Evolutionary conservation across 2,888 invertebrate genomes (phyloP).

Genomic region (Volucella zonaria): DNA sequence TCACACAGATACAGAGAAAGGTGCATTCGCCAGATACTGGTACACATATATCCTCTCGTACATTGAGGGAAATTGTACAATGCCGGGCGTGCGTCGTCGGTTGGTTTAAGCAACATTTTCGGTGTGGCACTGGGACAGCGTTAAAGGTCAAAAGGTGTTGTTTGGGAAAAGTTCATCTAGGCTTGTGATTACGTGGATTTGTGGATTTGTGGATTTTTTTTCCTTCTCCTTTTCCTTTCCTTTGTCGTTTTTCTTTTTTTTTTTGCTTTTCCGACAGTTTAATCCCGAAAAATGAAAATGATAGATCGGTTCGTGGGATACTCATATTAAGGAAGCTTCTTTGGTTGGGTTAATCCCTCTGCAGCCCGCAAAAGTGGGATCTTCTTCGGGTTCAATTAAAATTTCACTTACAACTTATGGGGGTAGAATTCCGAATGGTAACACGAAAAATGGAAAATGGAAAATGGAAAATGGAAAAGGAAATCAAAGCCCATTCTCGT

Average conservation of each 20-base stretch:
- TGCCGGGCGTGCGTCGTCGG: neutral
- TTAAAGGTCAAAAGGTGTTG: slow-evolving; percentile 60
- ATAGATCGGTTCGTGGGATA: neutral
- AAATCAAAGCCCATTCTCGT: slow-evolving; percentile 1
- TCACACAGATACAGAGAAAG: neutral
- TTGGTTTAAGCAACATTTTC: slow-evolving; percentile 26
- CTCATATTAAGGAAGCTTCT: neutral
- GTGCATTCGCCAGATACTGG: neutral
- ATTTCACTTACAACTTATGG: neutral
- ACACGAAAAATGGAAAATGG: neutral
- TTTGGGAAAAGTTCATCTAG: slow-evolving; percentile 42
- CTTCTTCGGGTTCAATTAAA: slow-evolving; percentile 27
- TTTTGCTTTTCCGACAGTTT: slow-evolving; percentile 24
- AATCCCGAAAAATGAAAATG: slow-evolving; percentile 17
- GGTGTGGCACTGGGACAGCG: slow-evolving; percentile 39
- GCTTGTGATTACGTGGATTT: neutral
- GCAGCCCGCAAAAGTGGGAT: slow-evolving; percentile 28
- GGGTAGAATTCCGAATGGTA: too few relatives aligned
- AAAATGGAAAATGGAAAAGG: slow-evolving; percentile 3
- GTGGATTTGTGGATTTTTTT: neutral
- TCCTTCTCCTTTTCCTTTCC: too few relatives aligned
- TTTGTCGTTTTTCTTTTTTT: neutral
- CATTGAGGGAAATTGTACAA: slow-evolving; percentile 16
- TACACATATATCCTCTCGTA: neutral
- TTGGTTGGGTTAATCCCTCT: neutral